phyloP scores from a whole-genome alignment of 2,888 invertebrate species.

The Ochropleura leucogaster region DNA sequence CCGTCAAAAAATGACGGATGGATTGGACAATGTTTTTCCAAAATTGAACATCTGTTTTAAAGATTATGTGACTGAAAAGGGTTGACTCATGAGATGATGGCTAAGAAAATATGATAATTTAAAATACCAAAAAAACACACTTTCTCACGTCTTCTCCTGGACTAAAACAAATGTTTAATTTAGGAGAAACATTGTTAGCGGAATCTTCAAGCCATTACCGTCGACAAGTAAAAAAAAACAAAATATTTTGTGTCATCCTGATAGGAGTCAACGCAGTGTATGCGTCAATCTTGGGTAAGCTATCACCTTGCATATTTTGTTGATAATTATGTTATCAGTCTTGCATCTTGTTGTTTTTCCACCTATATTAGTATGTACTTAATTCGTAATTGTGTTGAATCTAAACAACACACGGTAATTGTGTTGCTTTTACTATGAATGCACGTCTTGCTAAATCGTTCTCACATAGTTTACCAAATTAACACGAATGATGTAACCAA shows the following conservation, averaged over 20 bases:
- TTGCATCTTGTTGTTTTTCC: constrained; percentile 7
- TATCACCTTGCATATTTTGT: neutral
- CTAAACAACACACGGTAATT: no score
- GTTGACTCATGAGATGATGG: neutral
- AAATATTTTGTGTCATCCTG: neutral
- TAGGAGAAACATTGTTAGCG: neutral
- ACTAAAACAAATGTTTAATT: no score
- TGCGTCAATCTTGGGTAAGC: neutral
- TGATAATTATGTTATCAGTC: neutral
- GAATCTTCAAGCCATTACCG: neutral
- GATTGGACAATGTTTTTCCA: no score
- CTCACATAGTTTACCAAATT: no score
- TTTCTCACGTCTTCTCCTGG: no score
- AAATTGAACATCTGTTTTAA: no score
- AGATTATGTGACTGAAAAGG: neutral
- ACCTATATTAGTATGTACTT: neutral
- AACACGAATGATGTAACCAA: no score
- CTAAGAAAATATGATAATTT: neutral
- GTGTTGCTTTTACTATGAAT: no score
- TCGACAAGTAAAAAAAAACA: constrained; percentile 14
- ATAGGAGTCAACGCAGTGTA: constrained; percentile 2
- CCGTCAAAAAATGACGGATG: no score
- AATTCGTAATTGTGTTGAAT: no score
- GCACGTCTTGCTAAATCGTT: no score
- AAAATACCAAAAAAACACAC: no score